Base-by-base conservation (phyloP, 2,888 invertebrate species). In the Callinectes sapidus region DNA sequence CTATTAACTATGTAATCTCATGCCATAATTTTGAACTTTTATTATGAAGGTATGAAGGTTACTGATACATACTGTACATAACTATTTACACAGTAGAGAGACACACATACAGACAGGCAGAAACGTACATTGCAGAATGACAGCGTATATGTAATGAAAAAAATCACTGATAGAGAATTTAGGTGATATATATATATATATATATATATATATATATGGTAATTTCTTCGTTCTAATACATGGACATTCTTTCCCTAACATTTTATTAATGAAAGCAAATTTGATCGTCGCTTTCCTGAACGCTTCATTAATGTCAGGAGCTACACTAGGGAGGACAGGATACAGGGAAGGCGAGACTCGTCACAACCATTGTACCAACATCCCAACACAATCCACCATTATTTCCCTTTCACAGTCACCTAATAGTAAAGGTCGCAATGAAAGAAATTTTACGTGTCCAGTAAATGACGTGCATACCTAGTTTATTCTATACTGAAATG, bases 301-400 rank as follows among this genome's bases (percentile, higher is more conserved):
- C 28, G 71, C n/a, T 71, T 28, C 2, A 71, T 28, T 28, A 71
- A 71, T 6, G 28, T 23, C 71, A 71, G 10, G 28, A 71, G 71
- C 71, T 28, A 28, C 61, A 18, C 23, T 61, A 71, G 71, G 71
- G 28, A 28, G 10, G 28, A 71, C 28, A 71, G 71, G 71, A 71
- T 28, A 71, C 71, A 71, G 10, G 71, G 71, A 71, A 28, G 28
- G n/a, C 28, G 28, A 71, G 8, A 28, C n/a, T 13, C 13, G 71
- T 71, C 71, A 28, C 13, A n/a, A 71, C 13, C 71, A 71, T 71
- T 71, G 71, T 71, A 28, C 23, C 28, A 28, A 1, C 39, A 86
- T 42, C 13, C 35, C 86, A 86, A 42, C 86, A 86, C 86, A 86
- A 42, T 42, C 86, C 39, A 86, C 86, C 86, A 86, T 86, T 86